phyloP scores from a whole-genome alignment of 2,797 vertebrate genomes.

The Odontamblyopus rebecca region DNA sequence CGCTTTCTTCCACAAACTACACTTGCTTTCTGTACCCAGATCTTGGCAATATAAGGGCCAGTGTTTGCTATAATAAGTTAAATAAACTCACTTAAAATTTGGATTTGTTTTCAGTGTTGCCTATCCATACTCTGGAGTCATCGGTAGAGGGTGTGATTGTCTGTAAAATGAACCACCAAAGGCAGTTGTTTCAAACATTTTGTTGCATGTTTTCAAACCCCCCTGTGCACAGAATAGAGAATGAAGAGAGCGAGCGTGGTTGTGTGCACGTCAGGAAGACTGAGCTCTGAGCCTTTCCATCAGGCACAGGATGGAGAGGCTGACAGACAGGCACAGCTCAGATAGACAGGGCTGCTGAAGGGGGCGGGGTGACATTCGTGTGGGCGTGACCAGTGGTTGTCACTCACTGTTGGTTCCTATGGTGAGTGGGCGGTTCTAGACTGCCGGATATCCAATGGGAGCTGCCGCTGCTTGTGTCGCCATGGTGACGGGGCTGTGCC shows the following conservation, averaged over 20 bases:
- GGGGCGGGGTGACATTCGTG: slow-evolving; percentile 35
- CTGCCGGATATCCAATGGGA: slow-evolving; percentile 84
- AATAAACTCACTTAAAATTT: neutral
- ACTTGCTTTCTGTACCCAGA: slow-evolving; percentile 24
- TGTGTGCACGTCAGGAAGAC: slow-evolving; percentile 34
- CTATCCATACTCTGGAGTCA: slow-evolving; percentile 56
- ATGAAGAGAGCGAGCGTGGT: slow-evolving; percentile 60
- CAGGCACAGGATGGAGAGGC: slow-evolving; percentile 41
- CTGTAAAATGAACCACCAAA: slow-evolving; percentile 81
- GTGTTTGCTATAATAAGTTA: neutral
- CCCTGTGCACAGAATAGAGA: slow-evolving; percentile 80
- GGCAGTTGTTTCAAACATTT: slow-evolving; percentile 89
- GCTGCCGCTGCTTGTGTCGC: slow-evolving; percentile 87
- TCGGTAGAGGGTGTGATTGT: slow-evolving; percentile 80
- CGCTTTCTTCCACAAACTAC: slow-evolving; percentile 2
- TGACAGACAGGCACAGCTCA: slow-evolving; percentile 25
- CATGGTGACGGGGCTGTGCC: slow-evolving; percentile 97
- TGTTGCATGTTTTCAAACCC: slow-evolving; percentile 90
- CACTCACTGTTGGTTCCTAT: slow-evolving; percentile 72
- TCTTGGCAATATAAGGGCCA: too few species aligned
- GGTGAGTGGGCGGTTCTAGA: slow-evolving; percentile 75
- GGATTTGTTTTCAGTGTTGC: slow-evolving; percentile 41
- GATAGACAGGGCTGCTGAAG: slow-evolving; percentile 19
- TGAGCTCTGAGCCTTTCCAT: slow-evolving; percentile 44
- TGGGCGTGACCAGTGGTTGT: slow-evolving; percentile 65